Base-by-base conservation (phyloP, 2,888 invertebrate species). In the Eupelmus urozonus region DNA sequence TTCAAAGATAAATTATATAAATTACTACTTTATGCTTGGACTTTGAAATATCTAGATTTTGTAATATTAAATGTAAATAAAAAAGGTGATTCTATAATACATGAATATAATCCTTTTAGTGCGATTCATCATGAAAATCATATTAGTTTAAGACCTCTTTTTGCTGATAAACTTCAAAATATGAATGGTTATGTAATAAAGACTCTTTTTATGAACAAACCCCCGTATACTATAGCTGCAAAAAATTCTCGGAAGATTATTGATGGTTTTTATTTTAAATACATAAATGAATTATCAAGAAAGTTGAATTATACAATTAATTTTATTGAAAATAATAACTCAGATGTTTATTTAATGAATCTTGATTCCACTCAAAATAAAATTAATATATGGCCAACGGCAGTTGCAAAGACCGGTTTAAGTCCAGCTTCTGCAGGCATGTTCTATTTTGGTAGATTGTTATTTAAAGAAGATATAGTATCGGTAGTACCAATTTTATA, bases 31-130 rank as follows among this genome's bases (percentile, higher is more conserved):
- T 62, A 42, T 25, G 65, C 65, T 18, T 49, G 27, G 65, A 18
- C 49, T 65, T 49, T 29, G 1, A 49, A 65, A 51, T 65, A 49
- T 65, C 4, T 65, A 18, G 49, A 65, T 65, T 27, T 49, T n/a
- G 16, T 45, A 2, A 42, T 63, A 13, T 23, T 49, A 23, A n/a
- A 25, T 1, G n/a, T 63, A 16, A 20, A 25, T 16, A 5, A n/a
- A 13, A 25, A 4, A n/a, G 25, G 25, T n/a, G 42, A 45, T 16
- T 1, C 18, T 2, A 18, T 40, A 11, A 7, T 60, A 40, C 60
- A 9, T 5, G 25, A 45, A 1, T 63, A 63, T 29, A 63, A 63
- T n/a, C 42, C 63, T 16, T 63, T 63, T 25, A 25, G 23, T 1
- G 5, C 23, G 25, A 25, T 16, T 25, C 13, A 45, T n/a, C 23